Percentiles rank a stretch among this genome's conserved stretches.
These are phyloP conservation scores for Eilema sororculum DNA, from an alignment of 2,888 invertebrate species.

Conservation along the genomic window DNA sequence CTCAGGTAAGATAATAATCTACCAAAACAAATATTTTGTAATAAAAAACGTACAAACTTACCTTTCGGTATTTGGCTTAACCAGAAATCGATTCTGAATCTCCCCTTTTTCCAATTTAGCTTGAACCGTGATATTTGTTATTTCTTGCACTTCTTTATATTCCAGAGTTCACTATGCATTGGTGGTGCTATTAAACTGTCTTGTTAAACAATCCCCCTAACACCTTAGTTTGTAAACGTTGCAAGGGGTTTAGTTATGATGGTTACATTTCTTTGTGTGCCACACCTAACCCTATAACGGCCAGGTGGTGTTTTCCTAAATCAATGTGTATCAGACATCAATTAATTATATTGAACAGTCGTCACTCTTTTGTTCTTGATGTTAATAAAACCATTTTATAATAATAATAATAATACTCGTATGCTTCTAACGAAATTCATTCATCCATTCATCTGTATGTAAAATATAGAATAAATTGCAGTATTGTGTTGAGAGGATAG, in stretches of 20 bases:
- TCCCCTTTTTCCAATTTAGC: constrained; percentile 22
- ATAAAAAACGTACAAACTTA: background rate
- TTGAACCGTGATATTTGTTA: constrained; percentile 13
- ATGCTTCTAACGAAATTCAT: constrained; percentile 21
- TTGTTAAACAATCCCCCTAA: constrained; percentile 20
- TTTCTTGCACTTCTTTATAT: background rate
- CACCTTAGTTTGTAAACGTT: background rate
- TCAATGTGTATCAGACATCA: constrained; percentile 59
- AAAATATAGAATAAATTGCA: background rate
- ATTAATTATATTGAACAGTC: constrained; percentile 58
- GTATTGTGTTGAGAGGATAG: too few relatives aligned
- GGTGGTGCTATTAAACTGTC: background rate
- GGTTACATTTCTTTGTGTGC: constrained; percentile 35
- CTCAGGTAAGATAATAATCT: background rate
- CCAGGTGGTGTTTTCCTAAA: constrained; percentile 61
- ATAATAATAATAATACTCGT: too few relatives aligned
- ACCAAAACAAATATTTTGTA: background rate
- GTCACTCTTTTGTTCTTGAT: constrained; percentile 45
- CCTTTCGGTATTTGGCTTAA: constrained; percentile 26
- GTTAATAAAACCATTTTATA: background rate
- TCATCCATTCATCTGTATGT: background rate
- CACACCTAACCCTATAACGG: constrained; percentile 56
- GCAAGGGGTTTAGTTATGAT: constrained; percentile 15
- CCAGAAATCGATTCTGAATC: constrained; percentile 36
- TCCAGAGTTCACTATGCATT: constrained; percentile 25